A percentile compares a stretch with the other conserved stretches of the same genome.
These are phyloP conservation scores for Scotopteryx bipunctaria DNA, from an alignment of 2,888 invertebrate species.

Conservation along the genomic window DNA sequence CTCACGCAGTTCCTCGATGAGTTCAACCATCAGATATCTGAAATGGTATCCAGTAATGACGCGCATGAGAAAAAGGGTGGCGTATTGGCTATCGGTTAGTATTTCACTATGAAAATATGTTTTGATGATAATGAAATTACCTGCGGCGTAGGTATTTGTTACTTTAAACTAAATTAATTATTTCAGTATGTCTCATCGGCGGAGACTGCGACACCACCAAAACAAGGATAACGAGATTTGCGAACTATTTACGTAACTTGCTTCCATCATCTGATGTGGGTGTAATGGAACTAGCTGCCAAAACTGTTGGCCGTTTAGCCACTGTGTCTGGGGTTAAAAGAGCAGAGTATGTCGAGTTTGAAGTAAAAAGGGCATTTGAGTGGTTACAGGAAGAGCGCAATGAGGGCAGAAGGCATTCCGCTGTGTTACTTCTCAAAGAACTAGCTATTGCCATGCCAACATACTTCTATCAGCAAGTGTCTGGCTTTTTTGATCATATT, in stretches of 20 bases:
- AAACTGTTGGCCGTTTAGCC: slow-evolving; percentile 96
- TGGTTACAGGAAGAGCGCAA: slow-evolving; percentile 96
- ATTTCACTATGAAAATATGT: background rate
- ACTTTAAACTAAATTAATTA: slow-evolving; percentile 2
- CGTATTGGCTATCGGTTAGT: slow-evolving; percentile 93
- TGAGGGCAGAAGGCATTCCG: slow-evolving; percentile 96
- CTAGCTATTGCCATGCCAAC: slow-evolving; percentile 98
- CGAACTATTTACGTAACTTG: slow-evolving; percentile 95
- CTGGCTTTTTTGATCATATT: slow-evolving; percentile 96
- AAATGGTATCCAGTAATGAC: slow-evolving; percentile 97
- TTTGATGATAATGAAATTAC: background rate
- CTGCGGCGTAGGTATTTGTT: background rate
- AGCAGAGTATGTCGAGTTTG: slow-evolving; percentile 98
- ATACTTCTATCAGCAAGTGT: slow-evolving; percentile 97
- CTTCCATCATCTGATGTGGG: slow-evolving; percentile 95
- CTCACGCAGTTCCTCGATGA: slow-evolving; percentile 96
- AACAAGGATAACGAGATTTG: slow-evolving; percentile 95
- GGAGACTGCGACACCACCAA: slow-evolving; percentile 96
- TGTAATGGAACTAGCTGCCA: slow-evolving; percentile 98
- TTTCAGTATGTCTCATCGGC: slow-evolving; percentile 94
- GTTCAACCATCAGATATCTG: slow-evolving; percentile 97
- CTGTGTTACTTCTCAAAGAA: slow-evolving; percentile 95
- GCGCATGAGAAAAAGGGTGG: slow-evolving; percentile 98
- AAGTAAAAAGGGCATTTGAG: slow-evolving; percentile 97
- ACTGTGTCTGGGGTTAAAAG: slow-evolving; percentile 96